phyloP scores from a whole-genome alignment of 2,797 vertebrate species.

The Tamandua tetradactyla region DNA sequence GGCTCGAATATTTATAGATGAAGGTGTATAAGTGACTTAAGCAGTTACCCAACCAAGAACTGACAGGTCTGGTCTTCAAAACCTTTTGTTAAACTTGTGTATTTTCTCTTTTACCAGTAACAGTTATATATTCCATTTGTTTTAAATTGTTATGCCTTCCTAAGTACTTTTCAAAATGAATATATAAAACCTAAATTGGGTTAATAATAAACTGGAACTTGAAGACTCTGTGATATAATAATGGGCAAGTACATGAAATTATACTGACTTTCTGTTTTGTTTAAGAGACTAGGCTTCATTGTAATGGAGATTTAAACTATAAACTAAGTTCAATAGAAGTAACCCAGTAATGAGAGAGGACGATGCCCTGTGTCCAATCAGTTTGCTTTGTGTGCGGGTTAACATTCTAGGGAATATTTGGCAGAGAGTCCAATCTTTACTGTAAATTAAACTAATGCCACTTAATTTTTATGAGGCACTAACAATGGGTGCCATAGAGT shows the following conservation, averaged over 20 bases:
- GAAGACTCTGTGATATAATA: background rate
- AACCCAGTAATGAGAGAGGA: background rate
- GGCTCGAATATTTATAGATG: background rate
- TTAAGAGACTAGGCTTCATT: background rate
- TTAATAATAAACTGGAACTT: background rate
- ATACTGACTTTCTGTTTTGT: background rate
- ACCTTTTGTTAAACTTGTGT: background rate
- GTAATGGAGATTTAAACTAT: background rate
- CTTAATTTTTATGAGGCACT: background rate
- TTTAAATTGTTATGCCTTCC: background rate
- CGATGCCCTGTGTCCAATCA: background rate
- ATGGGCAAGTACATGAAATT: background rate
- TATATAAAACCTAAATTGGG: background rate
- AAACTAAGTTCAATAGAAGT: background rate
- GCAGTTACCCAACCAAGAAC: background rate
- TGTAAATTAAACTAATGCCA: background rate
- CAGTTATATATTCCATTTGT: background rate
- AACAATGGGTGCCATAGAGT: background rate
- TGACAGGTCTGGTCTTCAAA: background rate
- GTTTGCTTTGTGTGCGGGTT: background rate
- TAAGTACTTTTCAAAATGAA: background rate
- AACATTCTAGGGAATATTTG: background rate
- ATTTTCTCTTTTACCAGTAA: background rate
- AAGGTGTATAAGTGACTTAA: background rate
- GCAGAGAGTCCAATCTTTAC: background rate